Percentiles rank a stretch among this genome's conserved stretches.
phyloP scores from a whole-genome alignment of 2,113 vertebrate species.

The Cnemophilus loriae region DNA sequence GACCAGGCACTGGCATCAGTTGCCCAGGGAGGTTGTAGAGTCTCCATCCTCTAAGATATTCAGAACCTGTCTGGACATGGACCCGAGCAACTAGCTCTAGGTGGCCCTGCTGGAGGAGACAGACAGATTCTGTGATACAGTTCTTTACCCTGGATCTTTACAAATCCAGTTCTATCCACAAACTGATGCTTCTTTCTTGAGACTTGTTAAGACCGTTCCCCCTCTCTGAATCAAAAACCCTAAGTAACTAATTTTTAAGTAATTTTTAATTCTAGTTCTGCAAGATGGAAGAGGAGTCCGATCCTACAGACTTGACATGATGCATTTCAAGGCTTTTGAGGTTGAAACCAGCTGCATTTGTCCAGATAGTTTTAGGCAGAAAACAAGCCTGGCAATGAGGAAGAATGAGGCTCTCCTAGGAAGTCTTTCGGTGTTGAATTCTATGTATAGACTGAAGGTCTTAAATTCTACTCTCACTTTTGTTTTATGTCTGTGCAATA shows the following conservation, averaged over 20 bases:
- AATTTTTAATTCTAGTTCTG: neutral
- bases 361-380: neutral
- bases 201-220: no score
- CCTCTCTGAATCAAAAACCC: accelerated
- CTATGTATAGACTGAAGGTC: neutral
- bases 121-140: neutral
- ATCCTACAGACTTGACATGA: neutral
- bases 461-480: neutral
- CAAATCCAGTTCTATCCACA: neutral
- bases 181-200: neutral
- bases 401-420: neutral
- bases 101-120: neutral
- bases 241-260: neutral
- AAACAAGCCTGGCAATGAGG: neutral
- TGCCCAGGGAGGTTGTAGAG: neutral
- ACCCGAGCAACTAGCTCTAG: accelerated
- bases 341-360: neutral
- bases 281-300: neutral
- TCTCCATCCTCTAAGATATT: neutral
- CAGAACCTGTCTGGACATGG: neutral
- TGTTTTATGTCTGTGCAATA: neutral
- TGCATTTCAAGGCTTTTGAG: neutral
- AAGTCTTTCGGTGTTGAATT: neutral
- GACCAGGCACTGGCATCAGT: neutral
- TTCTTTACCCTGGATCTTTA: neutral